Base-by-base conservation (phyloP, 2,888 invertebrate species). In the Scotopteryx bipunctaria region DNA sequence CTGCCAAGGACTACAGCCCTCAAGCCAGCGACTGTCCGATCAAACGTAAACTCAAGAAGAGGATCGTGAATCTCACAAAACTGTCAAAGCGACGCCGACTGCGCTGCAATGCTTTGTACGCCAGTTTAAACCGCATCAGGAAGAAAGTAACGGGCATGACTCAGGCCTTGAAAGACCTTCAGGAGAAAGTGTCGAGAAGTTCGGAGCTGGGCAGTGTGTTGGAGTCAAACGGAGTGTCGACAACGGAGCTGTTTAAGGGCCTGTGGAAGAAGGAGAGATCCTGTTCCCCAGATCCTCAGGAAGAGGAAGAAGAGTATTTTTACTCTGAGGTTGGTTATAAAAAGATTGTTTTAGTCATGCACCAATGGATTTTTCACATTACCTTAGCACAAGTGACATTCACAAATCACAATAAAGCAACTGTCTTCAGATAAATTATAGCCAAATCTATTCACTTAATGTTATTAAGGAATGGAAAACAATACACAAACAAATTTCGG, bases 81-180 rank as follows among this genome's bases (percentile, higher is more conserved):
- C 19, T 53, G 1, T 46, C 52, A 6, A 53, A 53, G 33, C 6
- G 47, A 5, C 48, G 56, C 0, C 36, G 51, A 1, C 15, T 52
- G 17, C 43, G 51, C 5, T 52, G 48, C 33, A 56, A 56, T 5
- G 40, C 56, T 1, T 37, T 52, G 1, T 48, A 48, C 32, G 44
- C 44, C 4, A 33, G 35, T 9, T 37, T 37, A 3, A 42, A 47
- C 11, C 25, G 52, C 2, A 38, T 53, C 8, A 42, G 38, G 15
- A 53, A 43, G 17, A 47, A 47, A 16, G 46, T 53, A n/a, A 3
- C 46, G 4, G 8, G 1, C 0, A 32, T 46, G 23, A 32, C 38
- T 2, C 6, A 4, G 0, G 14, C 32, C 1, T 5, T 46, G 5
- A 23, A 46, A 21, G 31, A 46, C 8, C 23, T 46, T 5, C 37